Percentiles rank a stretch among this genome's conserved stretches.
Evolutionary conservation across 30 jellyfish, hydroid and myxozoan genomes (phyloP).

Genomic region (Hydractinia echinata): DNA sequence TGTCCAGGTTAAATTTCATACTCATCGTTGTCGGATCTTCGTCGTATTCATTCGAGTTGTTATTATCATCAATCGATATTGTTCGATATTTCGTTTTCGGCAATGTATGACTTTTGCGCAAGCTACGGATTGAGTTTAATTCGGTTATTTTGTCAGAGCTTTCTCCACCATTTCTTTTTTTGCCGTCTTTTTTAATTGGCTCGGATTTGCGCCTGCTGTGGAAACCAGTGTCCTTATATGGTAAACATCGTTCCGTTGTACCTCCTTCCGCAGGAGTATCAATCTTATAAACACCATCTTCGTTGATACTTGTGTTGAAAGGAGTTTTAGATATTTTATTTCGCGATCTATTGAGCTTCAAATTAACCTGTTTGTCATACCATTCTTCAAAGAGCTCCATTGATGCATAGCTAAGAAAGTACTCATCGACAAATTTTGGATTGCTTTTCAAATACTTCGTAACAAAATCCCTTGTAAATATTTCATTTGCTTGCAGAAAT

Average conservation of each 20-base stretch:
- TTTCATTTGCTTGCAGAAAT: constrained; percentile 40
- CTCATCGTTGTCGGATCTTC: constrained; percentile 10
- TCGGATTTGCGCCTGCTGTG: constrained; percentile 21
- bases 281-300: not conserved
- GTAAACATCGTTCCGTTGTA: not conserved
- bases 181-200: constrained; percentile 17
- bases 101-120: constrained; percentile 38
- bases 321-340: constrained; percentile 24
- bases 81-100: constrained; percentile 23
- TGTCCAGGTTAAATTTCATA: constrained; percentile 10
- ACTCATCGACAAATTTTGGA: constrained; percentile 49
- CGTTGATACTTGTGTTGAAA: not conserved
- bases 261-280: not conserved
- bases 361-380: constrained; percentile 32
- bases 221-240: not conserved
- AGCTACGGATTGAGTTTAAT: not conserved
- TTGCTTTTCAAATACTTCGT: constrained; percentile 34
- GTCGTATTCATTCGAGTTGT: constrained; percentile 13
- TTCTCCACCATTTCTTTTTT: not conserved
- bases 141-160: constrained; percentile 6
- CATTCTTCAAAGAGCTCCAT: constrained; percentile 48
- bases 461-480: constrained; percentile 48
- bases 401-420: constrained; percentile 52
- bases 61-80: constrained; percentile 44
- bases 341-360: constrained; percentile 17